phyloP scores from a whole-genome alignment of 2,113 vertebrate genomes.

The Chlorodrepanis virens region DNA sequence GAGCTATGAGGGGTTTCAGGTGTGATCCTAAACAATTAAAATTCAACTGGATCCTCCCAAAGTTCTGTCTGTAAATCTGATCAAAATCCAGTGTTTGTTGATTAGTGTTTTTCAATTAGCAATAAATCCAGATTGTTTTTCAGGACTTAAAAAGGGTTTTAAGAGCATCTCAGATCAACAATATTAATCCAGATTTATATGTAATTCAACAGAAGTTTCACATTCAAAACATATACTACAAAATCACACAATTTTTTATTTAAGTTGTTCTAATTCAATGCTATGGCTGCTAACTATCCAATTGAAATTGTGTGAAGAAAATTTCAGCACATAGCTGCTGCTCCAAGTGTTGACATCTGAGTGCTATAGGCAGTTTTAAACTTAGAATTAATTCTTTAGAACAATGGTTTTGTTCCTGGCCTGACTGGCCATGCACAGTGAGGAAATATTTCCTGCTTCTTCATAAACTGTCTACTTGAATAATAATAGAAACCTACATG shows the following conservation, averaged over 20 bases:
- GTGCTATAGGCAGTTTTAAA: background rate
- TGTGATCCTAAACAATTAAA: background rate
- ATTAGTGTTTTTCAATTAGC: background rate
- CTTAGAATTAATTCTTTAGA: background rate
- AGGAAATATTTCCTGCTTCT: background rate
- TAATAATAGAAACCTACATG: background rate
- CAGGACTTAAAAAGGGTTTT: background rate
- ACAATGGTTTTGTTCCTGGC: background rate
- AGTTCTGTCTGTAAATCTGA: background rate
- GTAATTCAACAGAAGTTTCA: background rate
- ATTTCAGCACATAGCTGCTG: slow-evolving; percentile 15
- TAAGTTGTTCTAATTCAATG: background rate
- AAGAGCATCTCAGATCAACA: background rate
- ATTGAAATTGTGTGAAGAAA: slow-evolving; percentile 17
- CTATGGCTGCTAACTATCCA: slow-evolving; percentile 12
- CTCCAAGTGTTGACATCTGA: background rate
- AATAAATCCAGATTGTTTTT: background rate
- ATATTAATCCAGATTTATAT: background rate
- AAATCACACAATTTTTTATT: background rate
- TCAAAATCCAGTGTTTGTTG: background rate
- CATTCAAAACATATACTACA: background rate
- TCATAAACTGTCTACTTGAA: background rate
- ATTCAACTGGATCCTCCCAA: background rate
- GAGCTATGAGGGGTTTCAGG: background rate
- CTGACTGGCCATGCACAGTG: background rate